A percentile compares a stretch with the other conserved stretches of the same genome.
phyloP scores from a whole-genome alignment of 2,888 invertebrate species.

The Lasioglossum figueresi region DNA sequence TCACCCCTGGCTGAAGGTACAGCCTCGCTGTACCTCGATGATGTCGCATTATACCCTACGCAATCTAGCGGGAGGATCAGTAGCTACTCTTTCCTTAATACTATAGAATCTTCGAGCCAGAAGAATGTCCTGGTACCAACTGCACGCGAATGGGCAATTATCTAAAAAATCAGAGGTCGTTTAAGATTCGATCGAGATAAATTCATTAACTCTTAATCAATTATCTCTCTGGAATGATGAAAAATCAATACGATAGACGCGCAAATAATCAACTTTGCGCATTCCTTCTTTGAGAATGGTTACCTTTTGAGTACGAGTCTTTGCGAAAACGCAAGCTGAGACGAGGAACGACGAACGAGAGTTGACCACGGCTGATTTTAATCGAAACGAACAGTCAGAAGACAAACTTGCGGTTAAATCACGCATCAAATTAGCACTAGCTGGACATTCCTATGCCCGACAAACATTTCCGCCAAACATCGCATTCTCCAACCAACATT shows the following conservation, averaged over 20 bases:
- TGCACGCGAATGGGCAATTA: not conserved
- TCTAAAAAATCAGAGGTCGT: not conserved
- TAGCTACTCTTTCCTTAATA: conserved; percentile 2
- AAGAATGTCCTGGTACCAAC: not conserved
- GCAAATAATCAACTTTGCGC: not conserved
- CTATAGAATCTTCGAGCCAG: not conserved
- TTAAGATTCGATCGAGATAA: not conserved
- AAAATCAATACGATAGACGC: not conserved
- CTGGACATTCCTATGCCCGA: not conserved
- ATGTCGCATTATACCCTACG: conserved; percentile 2
- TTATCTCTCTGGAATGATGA: not conserved
- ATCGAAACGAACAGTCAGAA: not conserved
- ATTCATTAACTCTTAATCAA: not conserved
- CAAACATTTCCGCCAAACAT: not conserved
- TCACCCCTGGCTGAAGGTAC: not conserved
- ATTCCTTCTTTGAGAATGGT: not conserved
- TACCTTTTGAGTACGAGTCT: not conserved
- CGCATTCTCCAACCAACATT: not conserved
- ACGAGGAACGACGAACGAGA: not conserved
- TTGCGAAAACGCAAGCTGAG: too few species aligned
- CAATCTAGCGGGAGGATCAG: conserved; percentile 1
- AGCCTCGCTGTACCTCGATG: not conserved
- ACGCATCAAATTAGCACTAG: not conserved
- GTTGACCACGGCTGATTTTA: not conserved
- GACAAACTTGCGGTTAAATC: not conserved